Base-by-base conservation (phyloP, 2,888 invertebrate species). In the Leucoptera coffeella region DNA sequence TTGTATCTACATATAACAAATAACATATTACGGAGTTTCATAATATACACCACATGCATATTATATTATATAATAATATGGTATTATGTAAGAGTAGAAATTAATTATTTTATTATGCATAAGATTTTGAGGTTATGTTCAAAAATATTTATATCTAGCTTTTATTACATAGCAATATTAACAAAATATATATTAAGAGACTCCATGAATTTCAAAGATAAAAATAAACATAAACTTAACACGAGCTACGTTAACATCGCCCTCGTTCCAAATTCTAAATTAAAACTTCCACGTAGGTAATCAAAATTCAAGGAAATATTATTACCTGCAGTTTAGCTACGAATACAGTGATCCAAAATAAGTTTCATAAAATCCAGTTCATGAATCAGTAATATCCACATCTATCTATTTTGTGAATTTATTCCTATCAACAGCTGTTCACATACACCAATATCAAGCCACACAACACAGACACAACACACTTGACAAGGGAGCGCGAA, bases 401-500 rank as follows among this genome's bases (percentile, higher is more conserved):
- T 49, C 41, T 22, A 27, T n/a, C n/a, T n/a, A n/a, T n/a, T n/a
- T n/a, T n/a, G n/a, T n/a, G n/a, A 21, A 2, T 27, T 21, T 14
- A 26, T 21, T 23, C 22, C 27, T 17, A 23, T n/a, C 4, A 27
- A 23, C 27, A 27, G 27, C 35, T 38, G 44, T 43, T 36, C 39
- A 38, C 55, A 55, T 51, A 39, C 44, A 43, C 45, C 33, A n/a
- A 36, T 26, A 29, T 33, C 41, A 42, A 41, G 40, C 36, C 32
- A 45, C 39, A 43, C 39, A 43, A 37, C 41, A 43, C 43, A 43
- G 42, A 47, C 50, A 50, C 50, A 42, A 53, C 47, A 43, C 48
- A 44, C 40, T 41, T 43, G 44, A 36, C 35, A 46, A 50, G 47
- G 50, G 58, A 58, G 56, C 50, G 56, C 57, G 51, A 55, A 54